These are phyloP conservation scores for Pteronura brasiliensis DNA, from an alignment of 2,113 vertebrate genomes.

Conservation along the genomic window DNA sequence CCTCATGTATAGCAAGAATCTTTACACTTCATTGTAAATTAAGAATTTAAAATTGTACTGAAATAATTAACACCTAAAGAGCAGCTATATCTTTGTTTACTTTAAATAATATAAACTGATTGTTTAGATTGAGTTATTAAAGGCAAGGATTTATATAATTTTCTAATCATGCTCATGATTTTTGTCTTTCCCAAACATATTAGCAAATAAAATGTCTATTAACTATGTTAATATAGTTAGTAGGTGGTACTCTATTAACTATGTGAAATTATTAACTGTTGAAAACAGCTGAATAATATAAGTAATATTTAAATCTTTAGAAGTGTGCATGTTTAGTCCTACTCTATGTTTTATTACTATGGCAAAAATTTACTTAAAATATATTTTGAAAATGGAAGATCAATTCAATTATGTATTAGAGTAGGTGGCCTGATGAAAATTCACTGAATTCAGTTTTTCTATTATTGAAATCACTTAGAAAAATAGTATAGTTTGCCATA, in stretches of 20 bases:
- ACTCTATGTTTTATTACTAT: not conserved
- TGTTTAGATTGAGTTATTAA: conserved; percentile 28
- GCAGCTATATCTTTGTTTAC: conserved; percentile 32
- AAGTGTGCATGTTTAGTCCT: not conserved
- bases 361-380: not conserved
- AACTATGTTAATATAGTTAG: not conserved
- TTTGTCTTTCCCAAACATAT: not conserved
- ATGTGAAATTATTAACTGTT: not conserved
- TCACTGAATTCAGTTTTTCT: not conserved
- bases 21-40: conserved; percentile 13
- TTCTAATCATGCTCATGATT: not conserved
- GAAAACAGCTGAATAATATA: not conserved
- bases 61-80: conserved; percentile 35
- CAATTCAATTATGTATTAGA: not conserved
- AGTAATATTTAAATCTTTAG: not conserved
- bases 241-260: not conserved
- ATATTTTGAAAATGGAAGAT: not conserved
- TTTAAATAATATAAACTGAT: conserved; percentile 27
- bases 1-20: not conserved
- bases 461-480: not conserved
- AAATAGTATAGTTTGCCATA: not conserved
- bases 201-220: not conserved
- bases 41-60: conserved; percentile 8
- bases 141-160: not conserved
- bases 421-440: not conserved